Evolutionary conservation across 1,140 invertebrate genomes (phyloP), one percentile per base, ranked within the genome.

Genomic region (Bombus difficillimus): DNA sequence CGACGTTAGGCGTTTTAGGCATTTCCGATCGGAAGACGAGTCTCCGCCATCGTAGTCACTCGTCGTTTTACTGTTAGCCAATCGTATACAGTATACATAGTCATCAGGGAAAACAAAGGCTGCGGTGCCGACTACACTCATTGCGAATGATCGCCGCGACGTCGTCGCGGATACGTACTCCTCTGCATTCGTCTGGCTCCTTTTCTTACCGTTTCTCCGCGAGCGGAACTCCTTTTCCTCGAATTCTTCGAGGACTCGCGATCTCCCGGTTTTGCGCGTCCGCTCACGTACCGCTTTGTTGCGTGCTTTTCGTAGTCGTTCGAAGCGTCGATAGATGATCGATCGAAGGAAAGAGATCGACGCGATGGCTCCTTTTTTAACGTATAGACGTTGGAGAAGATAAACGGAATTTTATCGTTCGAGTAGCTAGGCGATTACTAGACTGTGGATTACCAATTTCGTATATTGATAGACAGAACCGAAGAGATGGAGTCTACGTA

Each of bases 1-100:
- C 85, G 41, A 53, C 89, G 53, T 13, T 64, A 69, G 39, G 73
- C 83, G 85, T 90, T 90, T 88, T 86, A 91, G 86, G 80, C 87
- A 90, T 91, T 92, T 92, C 91, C 91, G 91, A 91, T 91, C 90
- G 90, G 90, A 91, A 90, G 90, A 82, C 75, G 53, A 37, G 53
- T 12, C 77, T 28, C 39, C 32, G 18, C 22, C 64, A 72, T 83
- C 87, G 41, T 3, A 10, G 73, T 25, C 59, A 1, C 6, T 69
- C 89, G 86, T 73, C 59, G 78, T 84, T 90, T 90, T 90, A 90
- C 89, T 88, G 89, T 90, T 90, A 90, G 69, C 28, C 69, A 53
- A 37, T 72, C 74, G 32, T 18, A n/a, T 37, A 22, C 68, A 12
- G 69, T 18, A 53, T 53, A 53, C 47, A 53, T 10, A 28, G 73